phyloP scores from a whole-genome alignment of 2,888 invertebrate species.

The Elmis aenea region DNA sequence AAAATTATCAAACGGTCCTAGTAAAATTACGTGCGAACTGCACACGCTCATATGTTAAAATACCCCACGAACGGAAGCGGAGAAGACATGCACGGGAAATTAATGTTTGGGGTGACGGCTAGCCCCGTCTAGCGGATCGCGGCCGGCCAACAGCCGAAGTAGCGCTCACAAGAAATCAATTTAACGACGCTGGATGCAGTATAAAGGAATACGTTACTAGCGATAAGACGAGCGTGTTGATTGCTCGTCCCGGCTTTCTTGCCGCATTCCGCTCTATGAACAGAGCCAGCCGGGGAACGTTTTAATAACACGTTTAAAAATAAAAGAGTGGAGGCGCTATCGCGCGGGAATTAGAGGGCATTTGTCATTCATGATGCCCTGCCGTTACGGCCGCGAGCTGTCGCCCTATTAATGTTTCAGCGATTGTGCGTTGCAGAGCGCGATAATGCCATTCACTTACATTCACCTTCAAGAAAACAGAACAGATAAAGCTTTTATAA shows the following conservation, averaged over 20 bases:
- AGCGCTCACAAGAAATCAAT: conserved; percentile 37
- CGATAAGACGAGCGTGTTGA: conserved; percentile 41
- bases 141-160: conserved; percentile 33
- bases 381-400: conserved; percentile 20
- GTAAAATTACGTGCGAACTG: conserved; percentile 35
- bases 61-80: conserved; percentile 32
- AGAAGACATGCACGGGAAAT: conserved; percentile 45
- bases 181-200: conserved; percentile 31
- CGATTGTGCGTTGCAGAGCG: conserved; percentile 29
- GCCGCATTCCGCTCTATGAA: conserved; percentile 16
- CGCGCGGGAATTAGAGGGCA: conserved; percentile 33
- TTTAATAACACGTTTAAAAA: conserved; percentile 35
- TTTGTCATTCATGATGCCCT: conserved; percentile 32
- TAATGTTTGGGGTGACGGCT: conserved; percentile 41
- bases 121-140: conserved; percentile 36
- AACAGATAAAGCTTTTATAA: conserved; percentile 37
- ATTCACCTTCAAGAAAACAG: conserved; percentile 28
- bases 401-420: conserved; percentile 29
- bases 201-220: conserved; percentile 42
- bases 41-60: conserved; percentile 39
- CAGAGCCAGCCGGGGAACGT: conserved; percentile 23
- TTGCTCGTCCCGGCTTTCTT: conserved; percentile 30
- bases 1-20: conserved; percentile 31
- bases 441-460: conserved; percentile 27
- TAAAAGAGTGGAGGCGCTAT: conserved; percentile 28